Conservation (phyloP, 2,797 vertebrate species). For the Thamnophis elegans region DNA sequence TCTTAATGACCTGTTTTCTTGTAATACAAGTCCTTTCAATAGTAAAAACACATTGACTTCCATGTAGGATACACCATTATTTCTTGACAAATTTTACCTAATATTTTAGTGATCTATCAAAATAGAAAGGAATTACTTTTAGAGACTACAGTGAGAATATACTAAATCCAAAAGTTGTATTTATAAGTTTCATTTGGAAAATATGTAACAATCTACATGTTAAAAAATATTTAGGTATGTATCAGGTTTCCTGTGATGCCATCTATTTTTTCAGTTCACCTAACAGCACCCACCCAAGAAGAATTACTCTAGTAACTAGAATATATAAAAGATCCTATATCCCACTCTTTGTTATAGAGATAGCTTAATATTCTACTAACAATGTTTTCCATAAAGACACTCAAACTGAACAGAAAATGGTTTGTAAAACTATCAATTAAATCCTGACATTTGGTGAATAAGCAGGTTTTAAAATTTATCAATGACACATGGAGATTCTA, state of each 20-base stretch:
- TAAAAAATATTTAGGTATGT: neutral
- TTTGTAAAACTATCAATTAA: neutral
- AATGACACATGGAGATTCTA: neutral
- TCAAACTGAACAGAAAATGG: neutral
- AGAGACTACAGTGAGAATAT: neutral
- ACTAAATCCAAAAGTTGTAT: neutral
- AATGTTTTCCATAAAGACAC: neutral
- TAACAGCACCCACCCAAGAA: neutral
- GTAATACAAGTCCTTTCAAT: constrained; percentile 29
- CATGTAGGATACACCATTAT: constrained; percentile 28
- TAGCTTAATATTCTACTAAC: neutral
- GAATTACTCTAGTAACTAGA: neutral
- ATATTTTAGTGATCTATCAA: constrained; percentile 37
- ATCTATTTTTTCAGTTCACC: neutral
- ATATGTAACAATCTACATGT: neutral
- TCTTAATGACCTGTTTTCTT: constrained; percentile 34
- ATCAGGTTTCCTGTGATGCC: neutral
- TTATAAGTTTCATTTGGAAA: neutral
- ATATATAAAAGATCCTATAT: neutral
- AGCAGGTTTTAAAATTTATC: neutral
- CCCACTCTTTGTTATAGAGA: too few species aligned
- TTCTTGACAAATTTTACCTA: constrained; percentile 42
- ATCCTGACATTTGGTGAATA: neutral
- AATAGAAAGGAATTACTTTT: neutral
- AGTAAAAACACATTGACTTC: constrained; percentile 26